Conservation (phyloP, 2,113 vertebrate genomes). For the Saguinus imperator region DNA sequence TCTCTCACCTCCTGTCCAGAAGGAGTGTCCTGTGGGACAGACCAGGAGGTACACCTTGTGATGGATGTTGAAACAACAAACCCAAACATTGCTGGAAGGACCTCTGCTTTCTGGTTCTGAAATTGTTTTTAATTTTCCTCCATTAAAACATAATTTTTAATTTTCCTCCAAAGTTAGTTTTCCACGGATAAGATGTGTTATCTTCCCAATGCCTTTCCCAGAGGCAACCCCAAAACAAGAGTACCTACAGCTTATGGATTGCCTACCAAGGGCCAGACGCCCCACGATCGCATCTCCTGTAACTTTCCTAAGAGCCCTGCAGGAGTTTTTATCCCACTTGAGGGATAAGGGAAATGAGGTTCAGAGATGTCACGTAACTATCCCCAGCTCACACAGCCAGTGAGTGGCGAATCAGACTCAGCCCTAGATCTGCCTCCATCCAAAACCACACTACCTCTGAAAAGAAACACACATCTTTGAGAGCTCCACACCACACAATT, state of each 20-base stretch:
- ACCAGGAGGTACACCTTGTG: neutral
- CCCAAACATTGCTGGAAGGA: neutral
- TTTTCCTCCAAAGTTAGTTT: neutral
- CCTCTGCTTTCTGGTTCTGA: neutral
- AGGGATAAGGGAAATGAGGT: neutral
- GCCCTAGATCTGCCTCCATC: neutral
- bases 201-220: neutral
- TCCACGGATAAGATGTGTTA: neutral
- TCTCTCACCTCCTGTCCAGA: neutral
- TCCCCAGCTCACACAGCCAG: conserved; percentile 3
- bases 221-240: neutral
- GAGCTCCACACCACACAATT: neutral
- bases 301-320: neutral
- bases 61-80: neutral
- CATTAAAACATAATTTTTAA: neutral
- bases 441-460: neutral
- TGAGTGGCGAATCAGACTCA: neutral
- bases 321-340: neutral
- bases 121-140: neutral
- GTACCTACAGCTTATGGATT: neutral
- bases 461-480: neutral
- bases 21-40: neutral
- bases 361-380: neutral
- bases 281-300: neutral
- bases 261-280: neutral